Base-by-base conservation (phyloP, 1,140 invertebrate species). In the Aphidius ervi region DNA sequence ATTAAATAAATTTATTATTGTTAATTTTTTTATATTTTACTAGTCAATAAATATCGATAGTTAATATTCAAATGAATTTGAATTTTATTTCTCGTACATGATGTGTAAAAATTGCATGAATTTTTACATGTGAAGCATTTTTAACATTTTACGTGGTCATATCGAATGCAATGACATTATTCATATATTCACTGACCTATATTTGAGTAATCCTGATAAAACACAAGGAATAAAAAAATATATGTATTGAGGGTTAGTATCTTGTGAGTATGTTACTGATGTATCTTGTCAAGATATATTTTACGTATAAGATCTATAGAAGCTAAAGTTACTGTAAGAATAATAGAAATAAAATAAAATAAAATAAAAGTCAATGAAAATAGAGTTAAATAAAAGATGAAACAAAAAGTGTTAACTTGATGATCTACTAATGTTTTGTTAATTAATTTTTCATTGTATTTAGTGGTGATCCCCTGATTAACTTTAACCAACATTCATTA, bases 161-260 rank as follows among this genome's bases (percentile, higher is more conserved):
- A 31, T 31, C 4, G 52, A 62, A 57, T 56, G 60, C 54, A 50
- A 61, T 61, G 59, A 37, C 47, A 46, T 59, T 59, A 63, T 59
- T 59, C 58, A 63, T 63, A 55, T 59, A 63, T 63, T 63, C 52
- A 63, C 58, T 63, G 62, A 63, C 62, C 62, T 59, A 63, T 49
- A 63, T 63, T 59, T 63, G 23, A 3, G 23, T 31, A 31, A 31
- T 31, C 4, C 23, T 31, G 23, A 63, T 59, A 59, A 63, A 56
- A 52, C 62, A 59, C 39, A 9, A 42, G 40, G 39, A 54, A 54
- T 41, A 54, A 49, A n/a, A 23, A 7, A 8, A 6, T 40, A 16
- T 16, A 16, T n/a, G 52, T n/a, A 16, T n/a, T 9, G 39, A 6
- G 52, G 16, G 52, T n/a, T 6, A 9, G 52, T 31, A 31, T 2